Conservation (phyloP, 1,140 invertebrate species). For the Parasteatoda tepidariorum region DNA sequence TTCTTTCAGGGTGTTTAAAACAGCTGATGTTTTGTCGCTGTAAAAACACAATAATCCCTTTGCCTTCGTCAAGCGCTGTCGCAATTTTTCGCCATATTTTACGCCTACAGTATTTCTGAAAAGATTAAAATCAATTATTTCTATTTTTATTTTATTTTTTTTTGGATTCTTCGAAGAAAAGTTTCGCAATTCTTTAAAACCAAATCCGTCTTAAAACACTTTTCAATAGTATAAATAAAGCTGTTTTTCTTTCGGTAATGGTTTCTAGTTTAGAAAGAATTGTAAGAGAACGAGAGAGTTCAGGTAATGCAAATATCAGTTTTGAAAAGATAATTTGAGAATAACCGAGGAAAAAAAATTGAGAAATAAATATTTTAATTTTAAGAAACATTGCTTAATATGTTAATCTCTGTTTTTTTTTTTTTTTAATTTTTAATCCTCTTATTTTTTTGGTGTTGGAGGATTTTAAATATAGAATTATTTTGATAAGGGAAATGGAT, state of each 20-base stretch:
- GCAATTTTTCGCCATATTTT: constrained; percentile 15
- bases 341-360: no score
- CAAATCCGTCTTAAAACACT: constrained; percentile 6
- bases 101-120: not conserved
- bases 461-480: no score
- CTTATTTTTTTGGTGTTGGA: no score
- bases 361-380: no score
- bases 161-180: not conserved
- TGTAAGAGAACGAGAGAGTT: not conserved
- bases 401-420: no score
- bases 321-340: not conserved
- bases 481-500: no score
- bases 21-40: constrained; percentile 7
- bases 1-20: not conserved
- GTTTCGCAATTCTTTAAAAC: not conserved
- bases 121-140: constrained; percentile 45
- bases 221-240: not conserved
- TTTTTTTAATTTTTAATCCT: no score
- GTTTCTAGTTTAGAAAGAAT: not conserved
- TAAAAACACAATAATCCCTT: constrained; percentile 30
- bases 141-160: constrained; percentile 3
- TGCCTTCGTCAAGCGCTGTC: not conserved
- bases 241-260: not conserved
- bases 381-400: no score
- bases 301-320: not conserved